These are phyloP conservation scores for Crenuchus spilurus DNA, from an alignment of 2,797 vertebrate genomes.

Conservation along the genomic window DNA sequence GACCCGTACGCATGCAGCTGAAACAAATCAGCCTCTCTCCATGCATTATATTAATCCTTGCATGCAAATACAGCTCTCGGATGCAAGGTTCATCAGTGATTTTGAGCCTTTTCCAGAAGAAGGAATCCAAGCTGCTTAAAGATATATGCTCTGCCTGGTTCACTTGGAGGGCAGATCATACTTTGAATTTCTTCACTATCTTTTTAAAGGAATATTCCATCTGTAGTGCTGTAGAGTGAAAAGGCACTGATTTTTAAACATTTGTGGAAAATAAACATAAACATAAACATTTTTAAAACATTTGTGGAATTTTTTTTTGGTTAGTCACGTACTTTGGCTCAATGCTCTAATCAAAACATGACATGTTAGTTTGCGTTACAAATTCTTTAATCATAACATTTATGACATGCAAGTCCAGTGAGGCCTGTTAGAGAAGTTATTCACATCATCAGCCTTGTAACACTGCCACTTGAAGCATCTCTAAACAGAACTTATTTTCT, in stretches of 20 bases:
- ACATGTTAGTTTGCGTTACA: not conserved
- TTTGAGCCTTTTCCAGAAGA: not conserved
- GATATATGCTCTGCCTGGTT: not conserved
- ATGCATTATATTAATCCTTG: slow-evolving; percentile 24
- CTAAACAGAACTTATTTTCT: not conserved
- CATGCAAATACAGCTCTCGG: slow-evolving; percentile 17
- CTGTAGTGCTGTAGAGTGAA: too few species aligned
- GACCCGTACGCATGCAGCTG: slow-evolving; percentile 12
- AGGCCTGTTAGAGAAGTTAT: not conserved
- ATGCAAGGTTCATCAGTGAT: not conserved
- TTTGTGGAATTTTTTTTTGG: too few species aligned
- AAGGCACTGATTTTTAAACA: too few species aligned
- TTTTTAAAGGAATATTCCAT: not conserved
- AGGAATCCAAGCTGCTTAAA: not conserved
- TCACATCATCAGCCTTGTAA: not conserved
- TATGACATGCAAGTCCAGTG: not conserved
- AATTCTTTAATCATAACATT: not conserved
- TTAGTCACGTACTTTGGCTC: too few species aligned
- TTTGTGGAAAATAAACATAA: too few species aligned
- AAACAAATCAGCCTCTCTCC: slow-evolving; percentile 31
- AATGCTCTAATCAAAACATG: not conserved
- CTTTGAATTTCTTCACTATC: not conserved
- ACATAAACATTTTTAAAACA: too few species aligned
- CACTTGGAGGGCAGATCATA: not conserved
- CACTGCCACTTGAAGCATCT: not conserved